Conservation (phyloP, 2,113 vertebrate species). For the Meriones unguiculatus region DNA sequence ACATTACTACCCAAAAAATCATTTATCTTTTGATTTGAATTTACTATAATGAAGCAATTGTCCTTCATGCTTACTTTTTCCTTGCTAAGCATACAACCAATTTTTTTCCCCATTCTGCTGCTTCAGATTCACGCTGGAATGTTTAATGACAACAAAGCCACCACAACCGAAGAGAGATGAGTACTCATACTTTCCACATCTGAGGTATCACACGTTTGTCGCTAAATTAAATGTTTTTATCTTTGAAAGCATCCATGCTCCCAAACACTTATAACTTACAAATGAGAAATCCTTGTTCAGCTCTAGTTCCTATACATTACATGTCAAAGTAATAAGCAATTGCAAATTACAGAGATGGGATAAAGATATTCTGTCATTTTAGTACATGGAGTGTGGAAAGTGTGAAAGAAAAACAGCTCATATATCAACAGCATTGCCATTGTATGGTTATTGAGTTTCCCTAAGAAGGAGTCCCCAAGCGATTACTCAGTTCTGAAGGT, state of each 20-base stretch:
- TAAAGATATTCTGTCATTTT: slow-evolving; percentile 78
- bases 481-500: slow-evolving; percentile 65
- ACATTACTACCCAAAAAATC: background rate
- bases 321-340: slow-evolving; percentile 58
- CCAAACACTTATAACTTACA: background rate
- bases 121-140: background rate
- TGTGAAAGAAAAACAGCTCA: slow-evolving; percentile 62
- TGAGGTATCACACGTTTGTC: background rate
- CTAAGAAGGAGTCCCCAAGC: slow-evolving; percentile 51
- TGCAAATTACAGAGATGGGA: slow-evolving; percentile 73
- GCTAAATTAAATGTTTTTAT: slow-evolving; percentile 46
- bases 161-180: slow-evolving; percentile 3
- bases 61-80: slow-evolving; percentile 11
- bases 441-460: slow-evolving; percentile 55
- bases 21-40: slow-evolving; percentile 47
- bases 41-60: background rate
- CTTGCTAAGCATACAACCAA: background rate
- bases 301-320: background rate
- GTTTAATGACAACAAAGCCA: background rate
- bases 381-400: slow-evolving; percentile 30
- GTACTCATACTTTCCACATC: background rate
- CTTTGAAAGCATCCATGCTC: background rate
- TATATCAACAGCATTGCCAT: slow-evolving; percentile 58
- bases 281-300: slow-evolving; percentile 60
- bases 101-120: background rate